Base-by-base conservation (phyloP, 1,140 invertebrate genomes). In the Callitettix versicolor region DNA sequence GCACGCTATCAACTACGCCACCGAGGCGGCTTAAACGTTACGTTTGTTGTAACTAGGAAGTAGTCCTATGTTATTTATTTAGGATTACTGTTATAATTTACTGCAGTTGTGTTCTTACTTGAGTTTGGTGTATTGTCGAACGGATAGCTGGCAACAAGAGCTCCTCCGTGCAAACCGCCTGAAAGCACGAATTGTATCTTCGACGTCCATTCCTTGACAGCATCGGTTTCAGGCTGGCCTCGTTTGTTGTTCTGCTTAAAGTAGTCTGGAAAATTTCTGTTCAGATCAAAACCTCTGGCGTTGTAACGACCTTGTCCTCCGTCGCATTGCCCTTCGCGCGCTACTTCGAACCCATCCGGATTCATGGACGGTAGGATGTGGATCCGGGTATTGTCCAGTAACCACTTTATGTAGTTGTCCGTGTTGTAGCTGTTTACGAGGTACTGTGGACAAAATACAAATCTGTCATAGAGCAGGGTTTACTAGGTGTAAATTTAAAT, bases 291-390 rank as follows among this genome's bases (percentile, higher is more conserved):
- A 1, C 89, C 88, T 41, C 84, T 79, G 0, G 89, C 82, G 67
- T 95, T 95, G 65, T 89, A 88, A 60, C 87, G 81, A 68, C 89
- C 91, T 66, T 85, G 82, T 15, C 83, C 82, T 33, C 88, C 88
- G 57, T 87, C 84, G 64, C 91, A 95, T 47, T 81, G 80, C 47
- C 91, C 91, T 70, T 93, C 89, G 58, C 82, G 81, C 1, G 91
- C 87, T 90, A 88, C 84, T 58, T 91, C 86, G 66, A 88, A 92
- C 2, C 91, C 91, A 67, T 95, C 91, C 0, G 91, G 91, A 68
- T 93, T 93, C 86, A 94, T 87, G 3, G 88, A 90, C 2, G 92
- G 92, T 73, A 95, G 79, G 60, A 96, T 85, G 67, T 95, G 91
- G 59, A 97, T 88, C 55, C 91, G 76, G 0, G 89, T 91, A 63